Conservation (phyloP, 35 echinoderm and acorn worm species). For the Acanthaster planci region DNA sequence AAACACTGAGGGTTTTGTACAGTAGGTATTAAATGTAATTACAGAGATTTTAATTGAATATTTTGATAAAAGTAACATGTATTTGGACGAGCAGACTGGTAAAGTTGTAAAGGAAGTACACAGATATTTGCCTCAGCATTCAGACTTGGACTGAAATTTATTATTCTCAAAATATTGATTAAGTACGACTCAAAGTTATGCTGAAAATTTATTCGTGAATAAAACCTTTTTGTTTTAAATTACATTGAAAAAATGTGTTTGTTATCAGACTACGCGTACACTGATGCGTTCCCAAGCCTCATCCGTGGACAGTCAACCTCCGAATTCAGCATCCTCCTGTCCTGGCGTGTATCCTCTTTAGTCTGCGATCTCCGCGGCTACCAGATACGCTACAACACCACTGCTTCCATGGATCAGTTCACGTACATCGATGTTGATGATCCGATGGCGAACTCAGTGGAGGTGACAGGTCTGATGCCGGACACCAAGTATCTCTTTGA, state of each 20-base stretch:
- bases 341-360: not conserved
- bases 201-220: not conserved
- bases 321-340: not conserved
- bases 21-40: too few relatives aligned
- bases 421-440: constrained; percentile 50
- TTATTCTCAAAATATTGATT: not conserved
- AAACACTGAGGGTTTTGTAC: too few relatives aligned
- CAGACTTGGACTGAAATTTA: not conserved
- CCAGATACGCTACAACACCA: constrained; percentile 73
- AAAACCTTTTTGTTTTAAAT: not conserved
- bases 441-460: constrained; percentile 27
- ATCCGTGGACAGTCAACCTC: not conserved
- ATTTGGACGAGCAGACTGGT: too few relatives aligned
- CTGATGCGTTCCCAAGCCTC: constrained; percentile 12
- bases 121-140: too few relatives aligned
- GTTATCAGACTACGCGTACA: constrained; percentile 8
- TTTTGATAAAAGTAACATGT: too few relatives aligned
- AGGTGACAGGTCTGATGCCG: constrained; percentile 29
- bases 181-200: not conserved
- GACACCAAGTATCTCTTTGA: constrained; percentile 76
- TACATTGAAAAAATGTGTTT: not conserved
- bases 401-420: constrained; percentile 30
- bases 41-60: too few relatives aligned
- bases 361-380: not conserved
- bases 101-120: too few relatives aligned